A percentile compares a stretch with the other conserved stretches of the same genome.
Conservation (phyloP, 2,113 vertebrate genomes). For the Dasyprocta punctata region DNA sequence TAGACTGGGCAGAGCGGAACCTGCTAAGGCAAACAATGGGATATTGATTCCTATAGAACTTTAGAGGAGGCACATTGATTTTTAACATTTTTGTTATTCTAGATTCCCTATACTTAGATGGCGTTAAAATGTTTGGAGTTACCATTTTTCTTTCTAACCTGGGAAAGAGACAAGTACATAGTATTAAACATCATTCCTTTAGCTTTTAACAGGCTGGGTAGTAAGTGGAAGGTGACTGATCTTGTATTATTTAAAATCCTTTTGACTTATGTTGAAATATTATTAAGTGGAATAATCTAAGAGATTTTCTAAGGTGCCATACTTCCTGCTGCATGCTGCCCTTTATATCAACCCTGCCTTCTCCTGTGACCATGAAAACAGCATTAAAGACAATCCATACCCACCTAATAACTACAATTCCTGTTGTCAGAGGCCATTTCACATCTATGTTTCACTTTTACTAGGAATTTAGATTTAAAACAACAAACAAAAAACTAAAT, state of each 20-base stretch:
- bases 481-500: not conserved
- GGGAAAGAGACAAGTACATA: not conserved
- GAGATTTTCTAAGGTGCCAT: not conserved
- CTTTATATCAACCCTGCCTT: not conserved
- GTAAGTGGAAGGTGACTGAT: not conserved
- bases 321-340: not conserved
- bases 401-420: not conserved
- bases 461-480: constrained; percentile 27
- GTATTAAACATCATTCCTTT: not conserved
- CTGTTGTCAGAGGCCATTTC: not conserved
- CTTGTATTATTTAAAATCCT: not conserved
- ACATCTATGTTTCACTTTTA: not conserved
- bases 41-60: not conserved
- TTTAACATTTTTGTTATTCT: not conserved
- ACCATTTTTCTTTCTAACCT: not conserved
- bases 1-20: not conserved
- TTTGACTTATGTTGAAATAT: constrained; percentile 51
- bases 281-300: constrained; percentile 1
- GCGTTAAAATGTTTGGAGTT: not conserved
- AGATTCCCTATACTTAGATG: not conserved
- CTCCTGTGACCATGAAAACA: not conserved
- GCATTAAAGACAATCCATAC: not conserved
- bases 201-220: not conserved
- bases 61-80: not conserved
- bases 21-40: not conserved